A percentile compares a stretch with the other conserved stretches of the same genome.
Conservation (phyloP, 2,888 invertebrate species). For the Cephus pygmeus region DNA sequence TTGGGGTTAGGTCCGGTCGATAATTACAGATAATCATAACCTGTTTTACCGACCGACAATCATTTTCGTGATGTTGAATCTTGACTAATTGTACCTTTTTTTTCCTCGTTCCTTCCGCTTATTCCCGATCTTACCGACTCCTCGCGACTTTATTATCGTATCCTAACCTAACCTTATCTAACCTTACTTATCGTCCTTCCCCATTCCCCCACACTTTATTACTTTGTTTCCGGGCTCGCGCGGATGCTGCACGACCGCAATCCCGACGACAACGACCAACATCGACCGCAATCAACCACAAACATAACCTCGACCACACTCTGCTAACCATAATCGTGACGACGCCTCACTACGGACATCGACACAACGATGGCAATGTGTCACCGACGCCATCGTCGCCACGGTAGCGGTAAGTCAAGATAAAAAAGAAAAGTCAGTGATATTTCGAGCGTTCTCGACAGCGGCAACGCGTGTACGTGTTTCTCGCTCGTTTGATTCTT, state of each 20-base stretch:
- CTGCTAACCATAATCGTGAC: background rate
- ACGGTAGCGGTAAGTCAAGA: constrained; percentile 25
- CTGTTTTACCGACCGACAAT: background rate
- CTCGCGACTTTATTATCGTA: background rate
- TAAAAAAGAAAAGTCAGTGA: background rate
- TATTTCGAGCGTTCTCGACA: background rate
- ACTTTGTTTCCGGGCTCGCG: constrained; percentile 50
- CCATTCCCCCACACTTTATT: constrained; percentile 24
- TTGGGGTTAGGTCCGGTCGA: background rate
- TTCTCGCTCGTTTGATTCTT: background rate
- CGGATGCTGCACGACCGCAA: constrained; percentile 50
- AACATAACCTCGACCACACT: background rate
- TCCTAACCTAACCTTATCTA: constrained; percentile 9
- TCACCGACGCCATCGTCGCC: constrained; percentile 32
- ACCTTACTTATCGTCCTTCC: constrained; percentile 18
- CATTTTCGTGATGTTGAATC: background rate
- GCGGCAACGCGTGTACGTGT: background rate
- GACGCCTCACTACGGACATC: background rate
- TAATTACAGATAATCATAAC: background rate
- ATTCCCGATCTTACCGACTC: background rate
- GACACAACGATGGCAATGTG: constrained; percentile 16
- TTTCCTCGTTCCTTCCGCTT: constrained; percentile 6
- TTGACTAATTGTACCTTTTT: background rate
- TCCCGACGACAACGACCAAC: constrained; percentile 27
- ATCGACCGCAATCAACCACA: constrained; percentile 13